Base-by-base conservation (phyloP, 2,113 vertebrate genomes). In the Gopherus flavomarginatus region DNA sequence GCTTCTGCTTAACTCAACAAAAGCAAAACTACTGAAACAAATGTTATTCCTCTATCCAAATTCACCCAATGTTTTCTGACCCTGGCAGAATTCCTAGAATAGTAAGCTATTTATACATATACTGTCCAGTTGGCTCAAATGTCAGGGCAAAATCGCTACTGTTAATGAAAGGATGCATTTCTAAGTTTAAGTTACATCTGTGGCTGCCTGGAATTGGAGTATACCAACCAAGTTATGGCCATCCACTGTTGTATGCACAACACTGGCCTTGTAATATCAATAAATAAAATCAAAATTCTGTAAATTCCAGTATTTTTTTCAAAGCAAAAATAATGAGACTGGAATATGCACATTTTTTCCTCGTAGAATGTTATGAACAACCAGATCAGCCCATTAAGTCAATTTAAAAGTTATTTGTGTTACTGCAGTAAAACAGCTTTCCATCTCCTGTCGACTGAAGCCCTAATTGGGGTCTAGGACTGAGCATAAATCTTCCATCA, bases 391-490 rank as follows among this genome's bases (percentile, higher is more conserved):
- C 54, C 78, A 87, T 87, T 35, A 14, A 90, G 35, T 93, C 88
- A 81, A 49, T 87, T 90, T 80, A 59, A 92, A 90, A 92, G 44
- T 78, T 93, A 85, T 78, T 94, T 90, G 57, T 65, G 19, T 83
- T 42, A 84, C 79, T 78, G 82, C 49, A 92, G 38, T 38, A 93
- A 93, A 93, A 95, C 50, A 77, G 59, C 11, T 93, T 85, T 82
- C 82, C 31, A 57, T 92, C n/a, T 95, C 38, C 53, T 90, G 22
- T 59, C 85, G 35, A 78, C 53, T 92, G 52, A 53, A 91, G 16
- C 27, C 79, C 92, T 96, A 96, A 93, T 72, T 94, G 87, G 78
- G 87, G 47, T 75, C 38, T 59, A 38, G 87, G 54, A 79, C 53
- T 42, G 81, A 86, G 27, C 22, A 93, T 91, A 90, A 88, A 86